Conservation (phyloP, 2,888 invertebrate genomes). For the Rosalia funebris region DNA sequence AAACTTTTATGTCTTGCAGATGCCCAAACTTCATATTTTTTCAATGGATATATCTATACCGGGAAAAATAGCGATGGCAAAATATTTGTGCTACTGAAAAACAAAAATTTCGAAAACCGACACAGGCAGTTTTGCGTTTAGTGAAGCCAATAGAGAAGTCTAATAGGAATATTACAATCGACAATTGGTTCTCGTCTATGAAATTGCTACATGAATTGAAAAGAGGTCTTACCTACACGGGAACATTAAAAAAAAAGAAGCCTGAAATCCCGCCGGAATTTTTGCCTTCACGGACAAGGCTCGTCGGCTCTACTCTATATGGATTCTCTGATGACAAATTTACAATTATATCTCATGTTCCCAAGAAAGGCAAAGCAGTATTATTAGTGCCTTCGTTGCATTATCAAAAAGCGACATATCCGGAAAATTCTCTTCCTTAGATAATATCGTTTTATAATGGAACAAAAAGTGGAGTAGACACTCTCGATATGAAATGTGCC, state of each 20-base stretch:
- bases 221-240: slow-evolving; percentile 43
- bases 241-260: slow-evolving; percentile 46
- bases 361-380: slow-evolving; percentile 24
- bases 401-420: too few species aligned
- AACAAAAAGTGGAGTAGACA: neutral
- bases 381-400: slow-evolving; percentile 18
- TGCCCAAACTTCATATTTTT: slow-evolving; percentile 31
- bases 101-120: slow-evolving; percentile 48
- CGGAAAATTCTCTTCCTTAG: neutral
- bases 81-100: neutral
- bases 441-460: too few species aligned
- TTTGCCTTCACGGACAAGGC: slow-evolving; percentile 32
- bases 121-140: slow-evolving; percentile 49
- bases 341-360: slow-evolving; percentile 23
- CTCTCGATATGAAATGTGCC: neutral
- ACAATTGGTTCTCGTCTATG: slow-evolving; percentile 54
- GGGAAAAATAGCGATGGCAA: neutral
- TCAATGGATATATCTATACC: slow-evolving; percentile 5
- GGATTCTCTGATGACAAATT: slow-evolving; percentile 36
- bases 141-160: slow-evolving; percentile 46
- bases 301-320: slow-evolving; percentile 36
- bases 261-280: slow-evolving; percentile 42
- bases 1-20: slow-evolving; percentile 48
- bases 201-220: slow-evolving; percentile 44
- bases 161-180: slow-evolving; percentile 52